Percentiles rank a stretch among this genome's conserved stretches.
Evolutionary conservation across 2,797 vertebrate genomes (phyloP).

Genomic region (Petrocephalus schoutedeni): DNA sequence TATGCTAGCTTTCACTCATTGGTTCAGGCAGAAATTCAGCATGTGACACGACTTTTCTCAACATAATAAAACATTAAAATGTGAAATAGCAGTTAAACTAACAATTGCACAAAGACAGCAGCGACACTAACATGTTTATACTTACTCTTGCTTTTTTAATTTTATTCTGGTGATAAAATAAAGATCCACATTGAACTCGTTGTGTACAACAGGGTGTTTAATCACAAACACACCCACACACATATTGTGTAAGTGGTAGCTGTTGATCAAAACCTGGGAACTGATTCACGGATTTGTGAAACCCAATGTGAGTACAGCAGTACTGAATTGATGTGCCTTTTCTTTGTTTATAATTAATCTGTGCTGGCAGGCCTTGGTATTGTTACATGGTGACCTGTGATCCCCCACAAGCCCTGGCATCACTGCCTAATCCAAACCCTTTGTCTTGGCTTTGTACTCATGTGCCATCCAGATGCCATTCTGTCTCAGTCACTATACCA

Average conservation of each 20-base stretch:
- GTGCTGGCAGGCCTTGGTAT: slow-evolving; percentile 50
- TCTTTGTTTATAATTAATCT: slow-evolving; percentile 26
- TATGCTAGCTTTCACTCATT: background rate
- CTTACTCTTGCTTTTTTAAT: background rate
- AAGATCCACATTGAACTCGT: too few species aligned
- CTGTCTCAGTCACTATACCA: slow-evolving; percentile 62
- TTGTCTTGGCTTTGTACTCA: slow-evolving; percentile 54
- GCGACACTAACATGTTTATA: background rate
- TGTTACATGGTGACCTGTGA: slow-evolving; percentile 62
- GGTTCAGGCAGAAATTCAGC: background rate
- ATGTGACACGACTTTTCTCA: background rate
- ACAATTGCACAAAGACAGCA: background rate
- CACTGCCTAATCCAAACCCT: slow-evolving; percentile 61
- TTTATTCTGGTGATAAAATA: background rate
- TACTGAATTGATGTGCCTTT: background rate
- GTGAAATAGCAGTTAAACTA: background rate
- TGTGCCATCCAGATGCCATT: slow-evolving; percentile 64
- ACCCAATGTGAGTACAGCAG: background rate
- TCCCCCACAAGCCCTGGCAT: slow-evolving; percentile 60
- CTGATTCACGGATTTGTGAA: background rate
- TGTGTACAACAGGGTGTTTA: background rate
- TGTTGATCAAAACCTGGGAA: background rate
- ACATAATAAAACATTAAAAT: background rate
- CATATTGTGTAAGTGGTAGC: background rate
- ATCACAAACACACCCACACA: background rate